phyloP scores from a whole-genome alignment of 37 sponge, comb jelly and placozoan species.

The Petrosia ficiformis region DNA sequence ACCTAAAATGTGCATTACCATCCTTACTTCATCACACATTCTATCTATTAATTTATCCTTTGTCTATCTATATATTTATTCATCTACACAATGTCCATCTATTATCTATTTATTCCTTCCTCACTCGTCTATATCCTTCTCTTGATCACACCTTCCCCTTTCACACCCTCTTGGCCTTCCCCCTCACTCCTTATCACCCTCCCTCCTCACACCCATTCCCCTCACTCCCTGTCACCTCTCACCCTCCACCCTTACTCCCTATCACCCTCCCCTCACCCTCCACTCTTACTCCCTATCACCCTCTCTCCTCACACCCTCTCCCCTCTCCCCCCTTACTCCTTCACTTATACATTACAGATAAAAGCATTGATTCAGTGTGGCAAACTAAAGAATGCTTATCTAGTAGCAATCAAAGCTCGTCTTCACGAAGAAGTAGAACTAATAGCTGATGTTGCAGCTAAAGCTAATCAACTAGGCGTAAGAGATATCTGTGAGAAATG shows the following conservation, averaged over 20 bases:
- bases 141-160: too few species aligned
- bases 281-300: not conserved
- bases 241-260: not conserved
- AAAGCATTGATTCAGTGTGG: conserved; percentile 78
- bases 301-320: not conserved
- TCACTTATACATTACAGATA: conserved; percentile 32
- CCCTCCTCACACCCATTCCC: too few species aligned
- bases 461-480: conserved; percentile 59
- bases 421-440: conserved; percentile 55
- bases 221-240: too few species aligned
- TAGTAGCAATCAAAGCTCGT: conserved; percentile 58
- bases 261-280: not conserved
- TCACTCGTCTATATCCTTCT: too few species aligned
- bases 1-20: too few species aligned
- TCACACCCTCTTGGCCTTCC: too few species aligned
- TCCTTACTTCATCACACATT: too few species aligned
- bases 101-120: too few species aligned
- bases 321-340: not conserved
- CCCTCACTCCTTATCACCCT: too few species aligned
- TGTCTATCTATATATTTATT: too few species aligned
- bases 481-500: conserved; percentile 84
- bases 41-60: too few species aligned
- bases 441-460: conserved; percentile 66
- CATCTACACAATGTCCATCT: too few species aligned
- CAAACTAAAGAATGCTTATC: conserved; percentile 81